Base-by-base conservation (phyloP, 2,113 vertebrate species). In the Tylochromis polylepis region DNA sequence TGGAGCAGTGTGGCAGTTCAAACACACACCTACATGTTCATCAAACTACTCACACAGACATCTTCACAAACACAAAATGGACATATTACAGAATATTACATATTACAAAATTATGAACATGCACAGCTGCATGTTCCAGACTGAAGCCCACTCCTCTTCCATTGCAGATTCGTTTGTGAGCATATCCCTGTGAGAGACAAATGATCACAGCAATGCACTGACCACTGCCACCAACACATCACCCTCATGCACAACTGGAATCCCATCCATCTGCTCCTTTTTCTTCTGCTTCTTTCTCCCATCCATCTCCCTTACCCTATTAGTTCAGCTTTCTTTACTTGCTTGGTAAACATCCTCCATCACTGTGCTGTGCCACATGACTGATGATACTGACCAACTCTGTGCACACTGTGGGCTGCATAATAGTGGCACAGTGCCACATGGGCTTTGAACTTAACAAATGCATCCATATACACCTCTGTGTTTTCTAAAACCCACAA, bases 11-110 rank as follows among this genome's bases (percentile, higher is more conserved):
- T 9, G n/a, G 41, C 16, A 5, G 84, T 56, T 77, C 24, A 36
- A 86, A 57, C 59, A 46, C 75, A 82, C 87, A 88, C 84, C 62
- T 81, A 36, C 58, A 72, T 62, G 67, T 86, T 57, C 53, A 77
- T 67, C 31, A 85, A 57, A 72, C 27, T 15, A 65, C 38, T 62
- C 77, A 41, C 3, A 18, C 2, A 6, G 6, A 78, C 34, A 27
- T 58, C 22, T 34, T 38, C 24, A 75, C n/a, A 57, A 27, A 85
- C 12, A 3, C 46, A 77, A 43, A 77, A 53, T n/a, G 27, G 3
- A 77, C 10, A 51, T 53, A 77, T n/a, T 2, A 53, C 8, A 62
- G 4, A 51, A 65, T 65, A 38, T 38, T 38, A 65, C 60, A 65
- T 38, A 65, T 65, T 38, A 38, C 46, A 65, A 60, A 41, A 27